Evolutionary conservation across 2,797 vertebrate species (phyloP).

Genomic region (Xerus rutilus): DNA sequence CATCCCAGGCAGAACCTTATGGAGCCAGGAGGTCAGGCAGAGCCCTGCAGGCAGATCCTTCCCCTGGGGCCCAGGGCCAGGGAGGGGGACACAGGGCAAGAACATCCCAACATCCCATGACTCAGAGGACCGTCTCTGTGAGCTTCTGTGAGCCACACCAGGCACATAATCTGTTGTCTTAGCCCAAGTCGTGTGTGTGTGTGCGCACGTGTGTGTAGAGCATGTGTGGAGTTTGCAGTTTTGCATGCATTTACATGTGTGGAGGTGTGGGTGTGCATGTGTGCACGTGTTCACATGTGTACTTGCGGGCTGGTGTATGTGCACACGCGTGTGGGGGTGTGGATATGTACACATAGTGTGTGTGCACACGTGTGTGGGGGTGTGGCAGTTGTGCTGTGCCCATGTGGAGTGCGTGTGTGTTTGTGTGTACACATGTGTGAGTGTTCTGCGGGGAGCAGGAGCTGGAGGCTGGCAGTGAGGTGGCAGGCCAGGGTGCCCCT

Average conservation of each 20-base stretch:
- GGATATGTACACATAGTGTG: too few relatives aligned
- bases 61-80: not conserved
- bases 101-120: rapidly evolving
- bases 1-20: not conserved
- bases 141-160: rapidly evolving
- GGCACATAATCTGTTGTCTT: too few relatives aligned
- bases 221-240: too few relatives aligned
- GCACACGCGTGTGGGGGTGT: too few relatives aligned
- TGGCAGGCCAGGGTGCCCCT: too few relatives aligned
- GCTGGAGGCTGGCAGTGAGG: rapidly evolving
- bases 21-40: not conserved
- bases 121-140: rapidly evolving
- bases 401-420: not conserved
- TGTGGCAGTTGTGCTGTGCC: too few relatives aligned
- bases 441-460: not conserved
- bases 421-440: rapidly evolving
- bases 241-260: not conserved
- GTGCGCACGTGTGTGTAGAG: not conserved
- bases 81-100: not conserved
- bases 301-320: too few relatives aligned
- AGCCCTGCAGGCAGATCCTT: not conserved
- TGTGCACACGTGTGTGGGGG: too few relatives aligned
- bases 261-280: too few relatives aligned
- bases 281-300: too few relatives aligned
- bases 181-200: not conserved